Base-by-base conservation (phyloP, 2,888 invertebrate species). In the Cotesia congregata region DNA sequence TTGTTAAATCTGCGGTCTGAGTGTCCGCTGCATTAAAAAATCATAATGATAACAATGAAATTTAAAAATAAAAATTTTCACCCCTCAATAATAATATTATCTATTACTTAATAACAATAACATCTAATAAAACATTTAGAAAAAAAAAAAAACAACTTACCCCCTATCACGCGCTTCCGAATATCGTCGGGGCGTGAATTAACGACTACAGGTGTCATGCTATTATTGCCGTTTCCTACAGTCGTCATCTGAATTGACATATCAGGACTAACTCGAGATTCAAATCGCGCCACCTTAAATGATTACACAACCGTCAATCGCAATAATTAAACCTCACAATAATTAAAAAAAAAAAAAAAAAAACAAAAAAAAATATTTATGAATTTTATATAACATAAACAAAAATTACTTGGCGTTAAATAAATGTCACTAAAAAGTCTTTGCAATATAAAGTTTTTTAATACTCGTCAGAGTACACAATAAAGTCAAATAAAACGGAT, bases 1-100 rank as follows among this genome's bases (percentile, higher is more conserved):
- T 92, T 82, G 95, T 95, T 0, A 92, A 91, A 72, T 94, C 94
- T 65, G 89, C 90, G 5, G 91, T 92, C 30, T 90, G 90, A 69
- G 92, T 92, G 41, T 94, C 94, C 88, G 91, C 92, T 93, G 4
- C 9, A 69, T 12, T 7, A 17, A 38, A 67, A 20, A 70, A 64
- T 30, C 30, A 30, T 38, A 20, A 68, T 30, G 60, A 30, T 15
- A 30, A 64, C n/a, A 39, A 7, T 64, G 62, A 65, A 38, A 67
- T 9, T 71, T 39, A 74, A 60, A 38, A 40, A 59, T 41, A 38
- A 64, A n/a, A 65, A n/a, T 60, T 59, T 12, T 3, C 30, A 30
- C 3, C 30, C 3, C 30, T 30, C 3, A 2, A 30, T 30, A 30
- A 30, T 30, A 30, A 30, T 30, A 30, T 30, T 30, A 30, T 30